Percentiles rank a stretch among this genome's conserved stretches.
phyloP scores from a whole-genome alignment of 2,888 invertebrate genomes.

The Lacanobia oleracea region DNA sequence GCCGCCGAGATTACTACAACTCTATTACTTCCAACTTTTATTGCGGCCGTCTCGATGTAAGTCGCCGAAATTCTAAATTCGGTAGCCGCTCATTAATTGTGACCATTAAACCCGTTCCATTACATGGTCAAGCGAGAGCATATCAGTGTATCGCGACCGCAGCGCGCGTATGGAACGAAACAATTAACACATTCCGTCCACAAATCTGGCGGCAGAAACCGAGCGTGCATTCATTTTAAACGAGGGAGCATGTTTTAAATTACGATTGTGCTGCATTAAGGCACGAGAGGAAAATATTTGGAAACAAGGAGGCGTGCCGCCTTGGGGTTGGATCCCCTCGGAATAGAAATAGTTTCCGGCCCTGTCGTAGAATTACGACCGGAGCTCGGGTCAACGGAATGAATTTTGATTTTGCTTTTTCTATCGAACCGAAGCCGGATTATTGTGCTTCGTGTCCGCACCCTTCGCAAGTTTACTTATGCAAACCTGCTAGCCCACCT shows the following conservation, averaged over 20 bases:
- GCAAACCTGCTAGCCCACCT: slow-evolving; percentile 76
- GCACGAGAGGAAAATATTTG: slow-evolving; percentile 75
- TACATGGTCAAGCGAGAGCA: slow-evolving; percentile 73
- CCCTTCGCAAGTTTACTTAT: slow-evolving; percentile 77
- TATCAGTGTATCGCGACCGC: slow-evolving; percentile 72
- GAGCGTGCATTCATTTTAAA: slow-evolving; percentile 72
- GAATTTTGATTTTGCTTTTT: slow-evolving; percentile 88
- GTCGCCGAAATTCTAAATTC: slow-evolving; percentile 63
- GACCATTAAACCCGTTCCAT: slow-evolving; percentile 65
- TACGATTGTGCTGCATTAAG: slow-evolving; percentile 73
- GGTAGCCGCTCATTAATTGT: slow-evolving; percentile 63
- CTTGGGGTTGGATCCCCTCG: slow-evolving; percentile 81
- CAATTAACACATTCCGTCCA: slow-evolving; percentile 80
- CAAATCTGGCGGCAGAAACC: slow-evolving; percentile 72
- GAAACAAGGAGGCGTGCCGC: slow-evolving; percentile 76
- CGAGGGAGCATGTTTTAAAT: slow-evolving; percentile 75
- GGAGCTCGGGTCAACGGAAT: slow-evolving; percentile 83
- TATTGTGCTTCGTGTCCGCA: slow-evolving; percentile 76
- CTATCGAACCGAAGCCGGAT: slow-evolving; percentile 78
- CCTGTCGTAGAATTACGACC: slow-evolving; percentile 81
- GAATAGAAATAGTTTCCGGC: slow-evolving; percentile 88
- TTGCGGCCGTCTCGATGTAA: slow-evolving; percentile 63
- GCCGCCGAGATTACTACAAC: slow-evolving; percentile 73
- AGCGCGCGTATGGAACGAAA: slow-evolving; percentile 69
- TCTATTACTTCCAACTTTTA: slow-evolving; percentile 77